phyloP scores from a whole-genome alignment of 2,888 invertebrate species.

The Aquatica leii region DNA sequence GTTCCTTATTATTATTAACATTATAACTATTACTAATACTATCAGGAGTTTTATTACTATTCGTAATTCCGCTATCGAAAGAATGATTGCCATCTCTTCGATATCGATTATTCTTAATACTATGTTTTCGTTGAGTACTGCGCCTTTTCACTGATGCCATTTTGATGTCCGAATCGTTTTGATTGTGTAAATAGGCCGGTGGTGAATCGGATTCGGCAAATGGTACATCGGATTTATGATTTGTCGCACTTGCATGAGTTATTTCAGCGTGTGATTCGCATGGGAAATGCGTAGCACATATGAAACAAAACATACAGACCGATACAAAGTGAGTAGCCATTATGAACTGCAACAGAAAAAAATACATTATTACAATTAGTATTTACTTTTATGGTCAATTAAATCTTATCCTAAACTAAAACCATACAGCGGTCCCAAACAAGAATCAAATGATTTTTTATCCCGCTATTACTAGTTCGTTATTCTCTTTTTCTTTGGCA shows the following conservation, averaged over 20 bases:
- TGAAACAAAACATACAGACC: conserved; percentile 83
- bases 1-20: conserved; percentile 55
- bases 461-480: no score
- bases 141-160: background rate
- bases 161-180: background rate
- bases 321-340: conserved; percentile 75
- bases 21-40: conserved; percentile 37
- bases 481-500: no score
- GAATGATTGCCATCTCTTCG: conserved; percentile 37
- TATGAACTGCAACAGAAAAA: conserved; percentile 26
- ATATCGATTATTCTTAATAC: conserved; percentile 14
- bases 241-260: conserved; percentile 39
- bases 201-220: conserved; percentile 22
- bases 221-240: conserved; percentile 34
- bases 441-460: no score
- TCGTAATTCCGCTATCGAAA: conserved; percentile 28
- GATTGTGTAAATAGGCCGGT: conserved; percentile 12
- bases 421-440: no score
- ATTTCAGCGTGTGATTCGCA: conserved; percentile 74
- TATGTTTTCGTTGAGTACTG: conserved; percentile 3
- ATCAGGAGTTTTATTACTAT: conserved; percentile 38
- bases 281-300: conserved; percentile 79
- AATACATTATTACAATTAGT: background rate
- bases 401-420: no score
- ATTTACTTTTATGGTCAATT: no score